Evolutionary conservation across 2,113 vertebrate genomes (phyloP), one percentile per base, ranked within the genome.

Genomic region (Tylochromis polylepis): DNA sequence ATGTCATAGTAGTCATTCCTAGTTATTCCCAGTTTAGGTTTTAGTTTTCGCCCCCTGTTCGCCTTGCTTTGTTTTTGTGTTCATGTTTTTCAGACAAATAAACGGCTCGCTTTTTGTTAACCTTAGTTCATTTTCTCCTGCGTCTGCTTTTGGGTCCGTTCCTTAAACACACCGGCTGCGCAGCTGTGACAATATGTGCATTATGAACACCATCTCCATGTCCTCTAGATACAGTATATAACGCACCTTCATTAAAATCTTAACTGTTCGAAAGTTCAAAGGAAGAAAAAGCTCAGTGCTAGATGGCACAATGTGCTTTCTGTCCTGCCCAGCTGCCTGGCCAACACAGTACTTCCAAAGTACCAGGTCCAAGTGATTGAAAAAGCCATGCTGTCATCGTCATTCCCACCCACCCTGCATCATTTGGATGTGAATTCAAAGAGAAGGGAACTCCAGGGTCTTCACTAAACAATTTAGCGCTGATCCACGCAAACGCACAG

Each of bases 391-490:
- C 82, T 80, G 81, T 85, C 89, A 57, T 62, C 65, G 84, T 67
- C 84, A 72, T 31, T 86, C 46, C 81, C 83, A 59, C 78, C 86
- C 78, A 81, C 85, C 57, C 82, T 53, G 70, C 62, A 51, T 86
- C 87, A 88, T 75, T 38, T 75, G 51, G 84, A 83, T 16, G 34
- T 29, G 80, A 87, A 81, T 87, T 59, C 85, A 78, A 93, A 88
- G 38, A 83, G 56, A 91, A 29, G 70, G 70, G 22, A 65, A 60
- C 78, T 87, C 72, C 34, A 82, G 82, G 87, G 81, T 87, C 85
- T 49, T 86, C 34, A 56, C 58, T 22, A 43, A 85, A 84, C 88
- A 90, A 92, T 92, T 86, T 90, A 57, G 70, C 15, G 83, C 82
- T 70, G 87, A 90, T 85, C 65, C 83, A 56, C 22, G 22, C 5